Evolutionary conservation across 1,140 invertebrate genomes (phyloP).

Genomic region (Ostrea edulis): DNA sequence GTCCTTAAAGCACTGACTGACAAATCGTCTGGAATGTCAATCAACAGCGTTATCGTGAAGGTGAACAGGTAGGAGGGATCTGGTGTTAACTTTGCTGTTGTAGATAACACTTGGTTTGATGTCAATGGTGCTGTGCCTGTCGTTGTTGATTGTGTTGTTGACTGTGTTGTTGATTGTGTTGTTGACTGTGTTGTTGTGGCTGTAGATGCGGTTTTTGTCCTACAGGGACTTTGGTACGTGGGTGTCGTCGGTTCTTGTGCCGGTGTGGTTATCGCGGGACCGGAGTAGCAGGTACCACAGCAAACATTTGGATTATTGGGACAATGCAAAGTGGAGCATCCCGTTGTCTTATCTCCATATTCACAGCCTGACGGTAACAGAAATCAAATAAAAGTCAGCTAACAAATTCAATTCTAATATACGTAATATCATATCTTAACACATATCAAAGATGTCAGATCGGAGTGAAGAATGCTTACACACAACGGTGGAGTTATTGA

Average conservation of each 20-base stretch:
- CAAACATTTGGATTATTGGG: not conserved
- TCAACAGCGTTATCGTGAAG: not conserved
- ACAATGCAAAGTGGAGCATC: not conserved
- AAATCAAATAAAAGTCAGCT: too few species aligned
- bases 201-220: not conserved
- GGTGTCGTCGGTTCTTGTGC: not conserved
- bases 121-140: not conserved
- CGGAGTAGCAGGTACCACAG: not conserved
- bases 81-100: not conserved
- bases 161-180: not conserved
- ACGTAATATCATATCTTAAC: too few species aligned
- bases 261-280: not conserved
- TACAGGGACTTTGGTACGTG: not conserved
- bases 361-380: not conserved
- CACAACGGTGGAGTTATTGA: too few species aligned
- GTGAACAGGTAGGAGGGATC: not conserved
- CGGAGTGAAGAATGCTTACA: too few species aligned
- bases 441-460: too few species aligned
- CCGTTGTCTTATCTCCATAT: not conserved
- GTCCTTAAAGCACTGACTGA: not conserved
- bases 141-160: not conserved
- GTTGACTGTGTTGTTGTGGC: not conserved
- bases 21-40: conserved; percentile 2
- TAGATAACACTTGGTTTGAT: not conserved
- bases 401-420: too few species aligned